Evolutionary conservation across 2,888 invertebrate genomes (phyloP).

Genomic region (Meghimatium bilineatum): DNA sequence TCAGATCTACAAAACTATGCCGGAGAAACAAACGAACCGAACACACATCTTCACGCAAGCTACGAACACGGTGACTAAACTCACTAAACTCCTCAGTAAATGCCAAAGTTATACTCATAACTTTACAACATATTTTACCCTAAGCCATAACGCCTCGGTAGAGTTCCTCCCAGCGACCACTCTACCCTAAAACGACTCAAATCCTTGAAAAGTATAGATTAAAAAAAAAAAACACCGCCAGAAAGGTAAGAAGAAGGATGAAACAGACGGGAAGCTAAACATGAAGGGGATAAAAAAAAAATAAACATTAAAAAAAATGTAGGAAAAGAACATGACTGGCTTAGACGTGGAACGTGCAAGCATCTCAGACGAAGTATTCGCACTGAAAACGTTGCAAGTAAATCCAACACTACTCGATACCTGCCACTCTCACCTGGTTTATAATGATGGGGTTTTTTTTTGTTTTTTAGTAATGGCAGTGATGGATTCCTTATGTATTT

Average conservation of each 20-base stretch:
- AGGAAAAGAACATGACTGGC: neutral
- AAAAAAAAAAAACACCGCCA: neutral
- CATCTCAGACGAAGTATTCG: neutral
- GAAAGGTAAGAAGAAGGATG: slow-evolving; percentile 8
- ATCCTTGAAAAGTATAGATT: too few relatives aligned
- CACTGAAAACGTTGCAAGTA: neutral
- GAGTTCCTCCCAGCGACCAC: neutral
- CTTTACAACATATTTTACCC: neutral
- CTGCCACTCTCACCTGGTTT: neutral
- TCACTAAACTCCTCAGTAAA: slow-evolving; percentile 19
- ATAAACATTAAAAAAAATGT: neutral
- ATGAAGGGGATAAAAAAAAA: neutral
- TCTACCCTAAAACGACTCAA: neutral
- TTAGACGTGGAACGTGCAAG: slow-evolving; percentile 8
- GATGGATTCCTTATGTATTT: slow-evolving; percentile 10
- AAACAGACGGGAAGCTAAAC: neutral
- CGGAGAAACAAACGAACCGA: neutral
- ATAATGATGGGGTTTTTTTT: too few relatives aligned
- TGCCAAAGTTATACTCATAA: slow-evolving; percentile 22
- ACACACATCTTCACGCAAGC: neutral
- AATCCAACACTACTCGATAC: neutral
- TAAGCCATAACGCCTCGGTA: neutral
- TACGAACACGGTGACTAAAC: neutral
- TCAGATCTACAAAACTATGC: neutral
- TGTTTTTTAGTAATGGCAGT: neutral